Evolutionary conservation across 2,888 invertebrate species (phyloP).

Genomic region (Notodonta dromedarius): DNA sequence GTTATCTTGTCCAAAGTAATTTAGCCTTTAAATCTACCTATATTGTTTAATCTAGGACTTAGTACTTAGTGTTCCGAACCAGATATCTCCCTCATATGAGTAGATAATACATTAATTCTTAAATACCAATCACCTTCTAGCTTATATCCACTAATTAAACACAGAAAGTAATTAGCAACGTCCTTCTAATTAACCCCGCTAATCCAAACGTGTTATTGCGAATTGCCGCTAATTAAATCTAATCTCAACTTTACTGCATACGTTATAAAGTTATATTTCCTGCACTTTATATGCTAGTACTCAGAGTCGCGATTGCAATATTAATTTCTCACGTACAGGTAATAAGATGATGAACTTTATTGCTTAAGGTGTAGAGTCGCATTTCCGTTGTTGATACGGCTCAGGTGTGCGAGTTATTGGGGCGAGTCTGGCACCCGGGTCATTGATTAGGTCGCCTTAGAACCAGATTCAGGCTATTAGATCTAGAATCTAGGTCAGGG

Average conservation of each 20-base stretch:
- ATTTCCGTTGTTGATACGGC: not conserved
- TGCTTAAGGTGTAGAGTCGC: not conserved
- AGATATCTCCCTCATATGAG: too few relatives aligned
- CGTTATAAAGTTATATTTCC: constrained; percentile 12
- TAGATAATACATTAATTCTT: too few relatives aligned
- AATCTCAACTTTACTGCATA: constrained; percentile 18
- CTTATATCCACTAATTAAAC: not conserved
- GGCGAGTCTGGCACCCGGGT: constrained; percentile 40
- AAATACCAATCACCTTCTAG: not conserved
- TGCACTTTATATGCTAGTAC: not conserved
- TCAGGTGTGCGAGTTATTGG: constrained; percentile 36
- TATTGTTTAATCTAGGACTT: too few relatives aligned
- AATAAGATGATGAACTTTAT: not conserved
- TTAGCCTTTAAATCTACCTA: too few relatives aligned
- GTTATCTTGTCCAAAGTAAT: too few relatives aligned
- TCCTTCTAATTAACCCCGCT: constrained; percentile 22
- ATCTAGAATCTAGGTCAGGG: constrained; percentile 38
- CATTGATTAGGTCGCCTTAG: constrained; percentile 43
- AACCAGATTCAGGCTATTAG: constrained; percentile 28
- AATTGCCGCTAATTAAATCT: not conserved
- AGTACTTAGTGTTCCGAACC: too few relatives aligned
- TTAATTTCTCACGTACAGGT: not conserved
- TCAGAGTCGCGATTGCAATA: not conserved
- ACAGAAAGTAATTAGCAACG: constrained; percentile 13
- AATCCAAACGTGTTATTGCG: constrained; percentile 9